Evolutionary conservation across 2,797 vertebrate genomes (phyloP), one percentile per base, ranked within the genome.

Genomic region (Cirrhinus molitorella): DNA sequence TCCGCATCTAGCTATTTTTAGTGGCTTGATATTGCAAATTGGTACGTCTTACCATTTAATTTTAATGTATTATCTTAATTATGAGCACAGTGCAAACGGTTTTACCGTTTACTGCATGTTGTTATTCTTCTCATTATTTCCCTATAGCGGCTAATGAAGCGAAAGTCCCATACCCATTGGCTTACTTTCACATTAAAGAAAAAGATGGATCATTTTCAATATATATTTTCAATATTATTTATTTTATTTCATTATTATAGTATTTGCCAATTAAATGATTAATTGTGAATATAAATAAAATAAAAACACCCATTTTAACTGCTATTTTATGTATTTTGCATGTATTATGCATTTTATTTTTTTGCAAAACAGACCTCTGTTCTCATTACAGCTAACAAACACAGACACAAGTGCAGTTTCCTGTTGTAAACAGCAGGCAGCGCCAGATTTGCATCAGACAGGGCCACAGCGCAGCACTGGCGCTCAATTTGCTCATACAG

Each of bases 351-450:
- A 49, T 8, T 10, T 9, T 43, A 10, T 43, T 43, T 14, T 25
- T 13, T 31, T n/a, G 71, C 12, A 9, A 65, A 34, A 65, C 10
- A n/a, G n/a, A n/a, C 8, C 19, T 51, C 2, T 53, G 57, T 65
- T 57, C 2, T 28, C 23, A 16, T 3, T 25, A 53, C 73, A 3
- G 10, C 40, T 45, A 25, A 49, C 37, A 16, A 28, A 72, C 34
- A 1, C 67, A 45, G 53, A 57, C 8, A 73, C 8, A 31, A 19
- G 25, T 43, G 80, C 49, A 75, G 61, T 66, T 75, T 23, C 21
- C n/a, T 37, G 3, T 16, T 68, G 61, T 90, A 81, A 79, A 86
- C 93, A 92, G 88, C 74, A 93, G 94, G 88, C 87, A 91, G 90
- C 25, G 85, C 87, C 86, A 91, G 71, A 80, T 67, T 55, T 23